These are phyloP conservation scores for Holacanthella duospinosa DNA, from an alignment of 2,888 invertebrate species.

Conservation along the genomic window DNA sequence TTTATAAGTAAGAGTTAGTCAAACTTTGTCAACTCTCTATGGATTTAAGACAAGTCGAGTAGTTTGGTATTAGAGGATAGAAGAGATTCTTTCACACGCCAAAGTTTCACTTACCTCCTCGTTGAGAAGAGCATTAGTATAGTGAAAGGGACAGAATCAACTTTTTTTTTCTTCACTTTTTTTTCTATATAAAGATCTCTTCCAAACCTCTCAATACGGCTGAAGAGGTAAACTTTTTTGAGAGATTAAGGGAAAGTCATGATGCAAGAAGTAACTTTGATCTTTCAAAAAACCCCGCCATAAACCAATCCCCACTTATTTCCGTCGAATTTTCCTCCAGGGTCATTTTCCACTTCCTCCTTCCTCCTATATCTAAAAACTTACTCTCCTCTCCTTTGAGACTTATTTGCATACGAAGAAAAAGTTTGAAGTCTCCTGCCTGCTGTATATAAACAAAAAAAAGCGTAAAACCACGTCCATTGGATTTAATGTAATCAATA, in stretches of 20 bases:
- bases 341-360: not conserved
- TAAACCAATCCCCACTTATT: not conserved
- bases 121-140: not conserved
- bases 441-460: no score
- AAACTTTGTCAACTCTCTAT: no score
- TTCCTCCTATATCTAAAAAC: no score
- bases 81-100: not conserved
- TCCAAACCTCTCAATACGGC: not conserved
- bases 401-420: no score
- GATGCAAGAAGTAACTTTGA: not conserved
- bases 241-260: not conserved
- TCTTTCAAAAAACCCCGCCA: not conserved
- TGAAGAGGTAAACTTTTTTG: not conserved
- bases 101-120: not conserved
- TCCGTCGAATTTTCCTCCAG: not conserved
- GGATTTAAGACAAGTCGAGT: no score
- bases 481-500: not conserved
- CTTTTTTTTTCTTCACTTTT: no score
- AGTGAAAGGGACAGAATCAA: not conserved
- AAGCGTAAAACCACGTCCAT: not conserved
- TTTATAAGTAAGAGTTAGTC: no score
- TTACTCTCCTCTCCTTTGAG: not conserved
- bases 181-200: not conserved
- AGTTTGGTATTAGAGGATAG: no score
- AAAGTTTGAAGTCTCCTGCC: no score